Evolutionary conservation across 2,888 invertebrate genomes (phyloP).

Genomic region (Eupeodes luniger): DNA sequence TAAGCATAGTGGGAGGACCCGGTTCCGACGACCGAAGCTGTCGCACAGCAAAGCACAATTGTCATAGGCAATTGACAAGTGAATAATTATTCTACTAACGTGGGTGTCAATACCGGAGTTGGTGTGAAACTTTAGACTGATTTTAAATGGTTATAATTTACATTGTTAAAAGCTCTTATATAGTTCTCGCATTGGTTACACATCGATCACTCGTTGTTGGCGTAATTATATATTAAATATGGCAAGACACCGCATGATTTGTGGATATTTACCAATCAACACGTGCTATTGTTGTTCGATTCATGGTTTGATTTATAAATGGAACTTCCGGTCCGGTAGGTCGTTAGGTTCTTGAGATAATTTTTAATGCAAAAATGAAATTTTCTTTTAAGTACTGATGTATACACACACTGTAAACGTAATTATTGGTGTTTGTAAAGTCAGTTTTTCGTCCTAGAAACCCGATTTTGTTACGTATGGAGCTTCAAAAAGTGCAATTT

Average conservation of each 20-base stretch:
- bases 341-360: not conserved
- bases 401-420: too few relatives aligned
- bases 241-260: conserved; percentile 46
- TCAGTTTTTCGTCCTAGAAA: too few relatives aligned
- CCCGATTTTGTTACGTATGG: too few relatives aligned
- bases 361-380: not conserved
- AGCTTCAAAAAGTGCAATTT: too few relatives aligned
- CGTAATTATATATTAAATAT: conserved; percentile 57
- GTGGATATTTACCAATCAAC: conserved; percentile 44
- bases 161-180: conserved; percentile 42
- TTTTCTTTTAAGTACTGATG: too few relatives aligned
- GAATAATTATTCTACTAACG: conserved; percentile 57
- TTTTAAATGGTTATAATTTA: conserved; percentile 45
- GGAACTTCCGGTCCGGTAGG: conserved; percentile 35
- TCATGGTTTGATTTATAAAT: not conserved
- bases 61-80: conserved; percentile 32
- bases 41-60: not conserved
- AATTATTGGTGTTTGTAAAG: too few relatives aligned
- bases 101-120: conserved; percentile 50
- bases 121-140: conserved; percentile 39
- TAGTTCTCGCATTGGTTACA: conserved; percentile 3
- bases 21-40: conserved; percentile 16
- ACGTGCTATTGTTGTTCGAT: conserved; percentile 18
- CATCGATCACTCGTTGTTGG: conserved; percentile 56
- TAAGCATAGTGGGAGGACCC: conserved; percentile 29